phyloP scores from a whole-genome alignment of 1,140 invertebrate genomes.

The Drosophila pseudoananassae region DNA sequence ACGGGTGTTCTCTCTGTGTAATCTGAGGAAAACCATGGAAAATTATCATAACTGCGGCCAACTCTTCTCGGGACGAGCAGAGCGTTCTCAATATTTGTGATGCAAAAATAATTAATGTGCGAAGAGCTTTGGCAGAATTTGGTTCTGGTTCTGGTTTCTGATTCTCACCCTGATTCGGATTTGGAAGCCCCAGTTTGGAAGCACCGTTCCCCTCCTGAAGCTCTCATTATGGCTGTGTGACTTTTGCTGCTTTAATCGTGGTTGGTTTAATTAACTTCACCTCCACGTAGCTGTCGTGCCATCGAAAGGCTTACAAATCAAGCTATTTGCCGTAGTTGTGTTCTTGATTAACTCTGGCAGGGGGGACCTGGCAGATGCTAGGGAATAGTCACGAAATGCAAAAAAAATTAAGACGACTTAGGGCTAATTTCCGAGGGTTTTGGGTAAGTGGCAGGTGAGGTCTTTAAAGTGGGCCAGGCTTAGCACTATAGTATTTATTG shows the following conservation, averaged over 20 bases:
- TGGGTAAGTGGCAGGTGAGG: not conserved
- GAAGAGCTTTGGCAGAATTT: slow-evolving; percentile 49
- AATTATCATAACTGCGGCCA: slow-evolving; percentile 71
- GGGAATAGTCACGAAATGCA: slow-evolving; percentile 19
- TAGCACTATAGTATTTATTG: too few relatives aligned
- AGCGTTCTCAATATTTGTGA: slow-evolving; percentile 68
- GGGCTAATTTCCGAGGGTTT: not conserved
- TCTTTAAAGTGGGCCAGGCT: not conserved
- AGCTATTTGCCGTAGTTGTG: slow-evolving; percentile 60
- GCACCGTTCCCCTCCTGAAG: not conserved
- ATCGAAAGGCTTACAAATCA: slow-evolving; percentile 68
- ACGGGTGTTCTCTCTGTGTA: not conserved
- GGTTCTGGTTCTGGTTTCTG: slow-evolving; percentile 22
- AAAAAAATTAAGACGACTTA: slow-evolving; percentile 10
- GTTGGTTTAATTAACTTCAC: slow-evolving; percentile 60
- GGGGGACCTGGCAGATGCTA: not conserved
- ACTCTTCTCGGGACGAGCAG: slow-evolving; percentile 22
- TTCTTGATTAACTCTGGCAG: slow-evolving; percentile 39
- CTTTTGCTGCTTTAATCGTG: slow-evolving; percentile 44
- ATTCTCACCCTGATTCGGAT: slow-evolving; percentile 28
- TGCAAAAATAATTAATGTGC: slow-evolving; percentile 80
- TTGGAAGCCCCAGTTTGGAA: not conserved
- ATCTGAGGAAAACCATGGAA: slow-evolving; percentile 12
- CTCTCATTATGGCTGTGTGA: slow-evolving; percentile 12
- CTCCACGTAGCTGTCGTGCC: slow-evolving; percentile 54